A percentile compares a stretch with the other conserved stretches of the same genome.
These are phyloP conservation scores for Acanthoscelides obtectus DNA, from an alignment of 2,888 invertebrate genomes.

Conservation along the genomic window DNA sequence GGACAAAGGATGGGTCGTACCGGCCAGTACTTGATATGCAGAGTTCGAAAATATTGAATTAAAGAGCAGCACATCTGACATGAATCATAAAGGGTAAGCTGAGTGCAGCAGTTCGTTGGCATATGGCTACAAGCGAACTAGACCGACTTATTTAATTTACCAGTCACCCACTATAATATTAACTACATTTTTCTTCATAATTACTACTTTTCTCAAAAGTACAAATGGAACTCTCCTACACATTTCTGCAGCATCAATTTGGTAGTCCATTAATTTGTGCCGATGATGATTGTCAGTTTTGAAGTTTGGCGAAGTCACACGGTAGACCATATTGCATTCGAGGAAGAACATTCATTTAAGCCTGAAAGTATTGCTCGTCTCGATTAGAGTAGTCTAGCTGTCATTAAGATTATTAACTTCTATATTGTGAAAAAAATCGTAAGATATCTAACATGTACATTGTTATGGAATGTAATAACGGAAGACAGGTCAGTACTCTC, in stretches of 20 bases:
- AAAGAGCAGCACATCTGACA: no score
- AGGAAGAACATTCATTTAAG: background rate
- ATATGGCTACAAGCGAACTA: no score
- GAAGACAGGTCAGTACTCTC: background rate
- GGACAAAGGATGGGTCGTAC: no score
- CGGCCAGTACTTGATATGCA: no score
- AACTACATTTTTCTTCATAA: no score
- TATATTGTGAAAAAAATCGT: background rate
- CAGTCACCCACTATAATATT: no score
- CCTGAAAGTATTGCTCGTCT: background rate
- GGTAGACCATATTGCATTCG: background rate
- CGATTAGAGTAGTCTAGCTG: background rate
- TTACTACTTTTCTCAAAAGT: no score
- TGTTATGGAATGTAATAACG: background rate
- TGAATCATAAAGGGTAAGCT: no score
- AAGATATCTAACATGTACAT: background rate
- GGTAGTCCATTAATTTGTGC: background rate
- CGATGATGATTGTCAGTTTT: background rate
- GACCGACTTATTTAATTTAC: no score
- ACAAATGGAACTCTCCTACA: background rate
- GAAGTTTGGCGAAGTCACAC: background rate
- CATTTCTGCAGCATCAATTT: background rate
- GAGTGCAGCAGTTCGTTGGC: no score
- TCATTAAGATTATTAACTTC: background rate
- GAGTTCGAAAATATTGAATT: no score